Conservation (phyloP, 2,113 vertebrate genomes). For the Copsychus sechellarum region DNA sequence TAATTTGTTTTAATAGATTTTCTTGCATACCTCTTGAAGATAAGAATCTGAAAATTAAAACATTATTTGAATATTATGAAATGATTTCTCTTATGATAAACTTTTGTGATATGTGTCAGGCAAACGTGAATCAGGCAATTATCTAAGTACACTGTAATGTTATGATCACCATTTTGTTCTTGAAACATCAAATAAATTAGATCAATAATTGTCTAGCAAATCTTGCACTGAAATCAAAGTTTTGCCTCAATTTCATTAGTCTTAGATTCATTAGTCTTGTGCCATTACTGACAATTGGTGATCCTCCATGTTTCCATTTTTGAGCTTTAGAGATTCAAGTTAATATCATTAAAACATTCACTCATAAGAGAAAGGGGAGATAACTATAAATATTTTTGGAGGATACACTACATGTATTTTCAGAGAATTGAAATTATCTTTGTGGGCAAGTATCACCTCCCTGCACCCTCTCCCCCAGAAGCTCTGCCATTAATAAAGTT, state of each 20-base stretch:
- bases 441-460: neutral
- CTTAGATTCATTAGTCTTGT: neutral
- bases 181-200: neutral
- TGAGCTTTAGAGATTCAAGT: neutral
- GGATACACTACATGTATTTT: neutral
- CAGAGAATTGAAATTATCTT: neutral
- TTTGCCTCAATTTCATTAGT: neutral
- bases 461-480: accelerated
- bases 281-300: neutral
- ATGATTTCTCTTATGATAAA: neutral
- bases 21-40: neutral
- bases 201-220: neutral
- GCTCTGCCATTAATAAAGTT: neutral
- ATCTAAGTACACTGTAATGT: neutral
- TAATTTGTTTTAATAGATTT: neutral
- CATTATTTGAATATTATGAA: neutral
- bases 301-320: neutral
- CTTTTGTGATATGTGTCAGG: neutral
- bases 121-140: neutral
- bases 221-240: neutral
- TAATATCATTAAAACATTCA: neutral
- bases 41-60: neutral
- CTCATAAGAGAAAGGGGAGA: neutral
- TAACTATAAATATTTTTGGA: neutral
- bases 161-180: neutral